A percentile compares a stretch with the other conserved stretches of the same genome.
Conservation (phyloP, 2,797 vertebrate genomes). For the Limosa lapponica region DNA sequence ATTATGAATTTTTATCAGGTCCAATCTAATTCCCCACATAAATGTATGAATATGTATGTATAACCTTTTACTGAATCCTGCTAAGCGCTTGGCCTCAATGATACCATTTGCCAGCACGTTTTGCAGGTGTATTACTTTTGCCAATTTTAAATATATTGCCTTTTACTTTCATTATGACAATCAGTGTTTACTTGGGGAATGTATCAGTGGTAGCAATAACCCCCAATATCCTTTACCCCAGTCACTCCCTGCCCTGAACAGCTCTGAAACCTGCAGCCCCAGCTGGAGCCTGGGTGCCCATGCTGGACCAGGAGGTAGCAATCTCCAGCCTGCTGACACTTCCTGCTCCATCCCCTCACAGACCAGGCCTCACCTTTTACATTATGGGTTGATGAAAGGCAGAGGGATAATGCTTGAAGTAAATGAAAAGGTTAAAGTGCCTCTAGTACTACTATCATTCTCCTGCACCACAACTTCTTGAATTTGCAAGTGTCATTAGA, state of each 20-base stretch:
- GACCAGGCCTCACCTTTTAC: not conserved
- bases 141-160: not conserved
- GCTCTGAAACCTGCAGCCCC: not conserved
- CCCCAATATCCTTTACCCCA: not conserved
- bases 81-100: not conserved
- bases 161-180: not conserved
- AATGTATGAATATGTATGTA: constrained; percentile 61
- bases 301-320: not conserved
- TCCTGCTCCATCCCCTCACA: not conserved
- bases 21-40: constrained; percentile 38
- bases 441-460: not conserved
- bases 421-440: constrained; percentile 11
- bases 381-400: not conserved
- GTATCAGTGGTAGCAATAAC: not conserved
- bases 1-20: constrained; percentile 56
- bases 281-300: not conserved
- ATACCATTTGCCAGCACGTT: not conserved
- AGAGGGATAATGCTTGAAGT: not conserved
- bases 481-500: not conserved
- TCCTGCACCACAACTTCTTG: not conserved
- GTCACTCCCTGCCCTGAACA: not conserved
- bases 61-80: constrained; percentile 55
- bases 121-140: not conserved
- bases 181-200: not conserved
- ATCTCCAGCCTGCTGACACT: not conserved